Evolutionary conservation across 2,113 vertebrate genomes (phyloP).

Genomic region (Microcebus jonahi): DNA sequence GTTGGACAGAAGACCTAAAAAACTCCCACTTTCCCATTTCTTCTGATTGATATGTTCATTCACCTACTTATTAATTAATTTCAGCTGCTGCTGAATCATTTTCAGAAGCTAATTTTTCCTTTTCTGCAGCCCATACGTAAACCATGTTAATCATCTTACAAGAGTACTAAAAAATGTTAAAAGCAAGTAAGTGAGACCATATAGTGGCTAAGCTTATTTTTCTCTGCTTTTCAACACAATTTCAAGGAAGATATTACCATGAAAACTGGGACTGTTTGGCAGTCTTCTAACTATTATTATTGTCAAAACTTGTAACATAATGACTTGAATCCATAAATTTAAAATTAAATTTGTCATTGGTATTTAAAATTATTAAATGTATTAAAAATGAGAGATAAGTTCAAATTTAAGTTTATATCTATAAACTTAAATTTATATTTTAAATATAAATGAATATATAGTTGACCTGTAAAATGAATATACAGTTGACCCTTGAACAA

Average conservation of each 20-base stretch:
- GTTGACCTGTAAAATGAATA: not conserved
- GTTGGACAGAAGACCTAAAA: conserved; percentile 6
- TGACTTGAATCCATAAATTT: not conserved
- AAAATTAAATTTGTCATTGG: not conserved
- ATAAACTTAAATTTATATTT: no score
- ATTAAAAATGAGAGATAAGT: conserved; percentile 2
- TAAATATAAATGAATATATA: no score
- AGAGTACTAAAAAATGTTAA: not conserved
- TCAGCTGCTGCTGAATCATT: not conserved
- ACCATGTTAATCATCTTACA: not conserved
- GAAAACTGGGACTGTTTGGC: not conserved
- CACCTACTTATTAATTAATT: not conserved
- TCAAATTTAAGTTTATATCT: conserved; percentile 45
- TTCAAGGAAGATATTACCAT: conserved; percentile 9
- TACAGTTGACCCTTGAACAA: not conserved
- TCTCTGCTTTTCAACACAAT: not conserved
- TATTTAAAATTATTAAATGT: conserved; percentile 10
- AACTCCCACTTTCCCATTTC: not conserved
- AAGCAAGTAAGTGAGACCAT: not conserved
- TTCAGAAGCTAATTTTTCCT: not conserved
- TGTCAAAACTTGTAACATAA: not conserved
- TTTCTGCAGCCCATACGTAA: not conserved
- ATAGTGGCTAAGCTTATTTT: not conserved
- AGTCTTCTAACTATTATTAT: not conserved
- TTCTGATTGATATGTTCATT: not conserved